Conservation (phyloP, 2,888 invertebrate genomes). For the Phrixothrix hirtus region DNA sequence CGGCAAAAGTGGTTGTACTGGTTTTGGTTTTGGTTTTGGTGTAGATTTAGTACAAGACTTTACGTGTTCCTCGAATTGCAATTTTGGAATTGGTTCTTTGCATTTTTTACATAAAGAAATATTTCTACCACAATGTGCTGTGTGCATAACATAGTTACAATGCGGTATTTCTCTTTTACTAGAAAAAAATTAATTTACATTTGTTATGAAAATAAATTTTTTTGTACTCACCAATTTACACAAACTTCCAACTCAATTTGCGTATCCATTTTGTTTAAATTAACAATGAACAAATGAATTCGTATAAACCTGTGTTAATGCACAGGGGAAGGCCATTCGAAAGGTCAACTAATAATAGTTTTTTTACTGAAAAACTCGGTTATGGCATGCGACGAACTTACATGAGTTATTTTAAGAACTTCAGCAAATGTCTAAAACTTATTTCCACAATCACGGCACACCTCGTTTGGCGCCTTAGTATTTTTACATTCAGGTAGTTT, state of each 20-base stretch:
- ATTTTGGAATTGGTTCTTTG: conserved; percentile 67
- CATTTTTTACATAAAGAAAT: conserved; percentile 68
- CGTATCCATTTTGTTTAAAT: conserved; percentile 14
- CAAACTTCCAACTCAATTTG: conserved; percentile 56
- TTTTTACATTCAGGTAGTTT: too few species aligned
- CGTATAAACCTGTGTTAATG: conserved; percentile 19
- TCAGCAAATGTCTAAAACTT: conserved; percentile 18
- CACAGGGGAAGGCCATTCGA: conserved; percentile 26
- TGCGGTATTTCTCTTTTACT: conserved; percentile 72
- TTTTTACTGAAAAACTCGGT: conserved; percentile 8
- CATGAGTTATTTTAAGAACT: conserved; percentile 20
- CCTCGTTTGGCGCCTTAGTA: too few species aligned
- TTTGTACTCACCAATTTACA: conserved; percentile 59
- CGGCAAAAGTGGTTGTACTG: conserved; percentile 25
- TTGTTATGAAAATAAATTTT: conserved; percentile 20
- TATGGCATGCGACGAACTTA: conserved; percentile 7
- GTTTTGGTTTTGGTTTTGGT: conserved; percentile 53
- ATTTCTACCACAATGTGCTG: conserved; percentile 70
- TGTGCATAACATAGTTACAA: conserved; percentile 70
- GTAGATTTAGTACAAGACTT: conserved; percentile 55
- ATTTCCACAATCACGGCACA: too few species aligned
- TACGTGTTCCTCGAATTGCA: conserved; percentile 63
- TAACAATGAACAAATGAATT: conserved; percentile 7
- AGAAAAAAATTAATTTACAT: conserved; percentile 33
- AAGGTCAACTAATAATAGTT: conserved; percentile 30